Evolutionary conservation across 2,797 vertebrate species (phyloP), one percentile per base, ranked within the genome.

Genomic region (Pipistrellus pipistrellus): DNA sequence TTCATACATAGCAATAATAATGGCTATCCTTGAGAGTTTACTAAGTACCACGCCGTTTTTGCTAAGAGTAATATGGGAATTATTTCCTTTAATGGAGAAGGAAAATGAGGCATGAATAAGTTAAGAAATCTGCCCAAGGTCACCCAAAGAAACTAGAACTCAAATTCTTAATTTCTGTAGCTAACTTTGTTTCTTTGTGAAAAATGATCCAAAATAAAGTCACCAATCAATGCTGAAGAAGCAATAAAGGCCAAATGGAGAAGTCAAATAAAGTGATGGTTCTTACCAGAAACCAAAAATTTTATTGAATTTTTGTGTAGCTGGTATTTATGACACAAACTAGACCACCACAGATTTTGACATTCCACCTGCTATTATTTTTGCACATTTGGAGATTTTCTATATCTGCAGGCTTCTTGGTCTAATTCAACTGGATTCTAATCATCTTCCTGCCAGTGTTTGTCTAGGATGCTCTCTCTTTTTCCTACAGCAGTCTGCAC

Each of bases 51-150:
- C 55, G 25, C 17, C 46, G 21, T 92, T 41, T 92, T 35, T 68
- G 64, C 85, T 68, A 75, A 90, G 75, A 88, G 30, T 57, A 90
- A 85, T 75, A 81, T 9, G 44, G 53, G 62, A 35, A 59, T 59
- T 23, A 48, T 71, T 92, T 72, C 46, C 81, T 93, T 80, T 90
- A 88, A 88, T 95, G 66, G 76, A 51, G 75, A 88, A 88, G 51
- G 55, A 85, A 88, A 77, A 88, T 92, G 84, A 78, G 23, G 71
- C 72, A 53, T 85, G 55, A 51, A 83, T 21, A 85, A 55, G 32
- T 46, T 87, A 88, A 91, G 46, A n/a, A 64, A 69, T 48, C 27
- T 41, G n/a, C 21, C 71, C 41, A 73, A 78, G 72, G 14, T 93
- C 76, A 85, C 64, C 68, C 59, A 44, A 30, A 71, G 38, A 59